Base-by-base conservation (phyloP, 2,888 invertebrate genomes). In the Caenorhabditis macrosperma region DNA sequence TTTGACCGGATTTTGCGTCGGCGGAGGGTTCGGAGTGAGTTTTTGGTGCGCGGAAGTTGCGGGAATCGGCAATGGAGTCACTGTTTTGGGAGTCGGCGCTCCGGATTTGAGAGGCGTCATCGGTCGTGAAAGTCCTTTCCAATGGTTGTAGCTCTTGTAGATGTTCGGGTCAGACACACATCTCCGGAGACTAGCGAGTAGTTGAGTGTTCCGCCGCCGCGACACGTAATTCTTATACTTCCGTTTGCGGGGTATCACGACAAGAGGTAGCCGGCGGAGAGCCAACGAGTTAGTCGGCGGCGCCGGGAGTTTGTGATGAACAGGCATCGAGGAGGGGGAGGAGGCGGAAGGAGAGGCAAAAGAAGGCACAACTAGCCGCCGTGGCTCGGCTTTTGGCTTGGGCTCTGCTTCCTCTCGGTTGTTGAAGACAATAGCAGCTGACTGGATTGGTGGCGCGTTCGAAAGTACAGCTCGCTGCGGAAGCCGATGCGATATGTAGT, bases 151-250 rank as follows among this genome's bases (percentile, higher is more conserved):
- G 60, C 88, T 87, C 30, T 85, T 82, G 76, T 90, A 90, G 41
- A 90, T 54, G 26, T 85, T 68, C 0, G 90, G 90, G 69, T 90
- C 90, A 20, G 88, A 89, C 9, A 80, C 77, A 76, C 89, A 90
- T 30, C 83, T 59, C 9, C 90, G 57, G 15, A 90, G 60, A 50
- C 84, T 84, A 22, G 87, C 86, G 15, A 89, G 61, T 7, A 87
- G 74, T 63, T 86, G 87, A 22, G 85, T 87, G 46, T 90, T 90
- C 54, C 88, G 61, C 30, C 88, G 74, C 12, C 90, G 81, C 5
- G 88, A 88, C 9, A 90, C 88, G 64, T 86, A 90, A 75, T 90
- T 88, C 75, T 90, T 90, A 74, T 90, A 88, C 74, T 89, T 90
- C 22, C 89, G 66, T 44, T 88, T 84, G 9, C 87, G 69, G 7